These are phyloP conservation scores for Imbricaverruca yamaguchii DNA, from an alignment of 2,888 invertebrate genomes.

Conservation along the genomic window DNA sequence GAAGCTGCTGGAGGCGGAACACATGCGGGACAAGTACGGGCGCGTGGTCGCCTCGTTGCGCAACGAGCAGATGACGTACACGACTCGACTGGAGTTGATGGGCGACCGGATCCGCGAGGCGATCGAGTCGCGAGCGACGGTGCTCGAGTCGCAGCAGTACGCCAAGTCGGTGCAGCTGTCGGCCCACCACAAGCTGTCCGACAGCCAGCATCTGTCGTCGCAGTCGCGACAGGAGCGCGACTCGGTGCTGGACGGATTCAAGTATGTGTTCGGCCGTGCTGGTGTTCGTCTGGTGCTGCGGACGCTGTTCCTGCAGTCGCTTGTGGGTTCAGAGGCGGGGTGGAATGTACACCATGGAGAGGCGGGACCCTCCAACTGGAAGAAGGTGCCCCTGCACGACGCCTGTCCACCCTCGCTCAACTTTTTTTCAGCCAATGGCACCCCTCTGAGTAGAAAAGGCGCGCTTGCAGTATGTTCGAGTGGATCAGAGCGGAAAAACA, in stretches of 20 bases:
- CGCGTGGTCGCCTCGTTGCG: background rate
- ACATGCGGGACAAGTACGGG: background rate
- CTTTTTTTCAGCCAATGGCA: too few relatives aligned
- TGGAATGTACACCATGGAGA: too few relatives aligned
- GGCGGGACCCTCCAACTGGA: too few relatives aligned
- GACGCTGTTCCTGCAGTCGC: too few relatives aligned
- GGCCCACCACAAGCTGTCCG: background rate
- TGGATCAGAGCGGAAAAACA: too few relatives aligned
- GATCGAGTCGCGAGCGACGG: background rate
- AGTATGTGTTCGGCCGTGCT: background rate
- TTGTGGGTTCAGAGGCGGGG: too few relatives aligned
- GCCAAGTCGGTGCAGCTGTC: background rate
- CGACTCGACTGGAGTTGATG: background rate
- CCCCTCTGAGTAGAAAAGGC: too few relatives aligned
- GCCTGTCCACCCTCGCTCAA: too few relatives aligned
- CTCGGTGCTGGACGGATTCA: background rate
- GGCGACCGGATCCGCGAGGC: background rate
- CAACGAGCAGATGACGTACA: conserved; percentile 5
- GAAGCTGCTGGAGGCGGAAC: conserved; percentile 16
- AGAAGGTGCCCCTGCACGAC: too few relatives aligned
- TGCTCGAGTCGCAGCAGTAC: background rate
- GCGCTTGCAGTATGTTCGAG: too few relatives aligned
- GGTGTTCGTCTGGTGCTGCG: too few relatives aligned
- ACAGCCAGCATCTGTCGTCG: background rate
- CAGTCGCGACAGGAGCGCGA: background rate